phyloP scores from a whole-genome alignment of 1,140 invertebrate species.

The Drosophila simulans region DNA sequence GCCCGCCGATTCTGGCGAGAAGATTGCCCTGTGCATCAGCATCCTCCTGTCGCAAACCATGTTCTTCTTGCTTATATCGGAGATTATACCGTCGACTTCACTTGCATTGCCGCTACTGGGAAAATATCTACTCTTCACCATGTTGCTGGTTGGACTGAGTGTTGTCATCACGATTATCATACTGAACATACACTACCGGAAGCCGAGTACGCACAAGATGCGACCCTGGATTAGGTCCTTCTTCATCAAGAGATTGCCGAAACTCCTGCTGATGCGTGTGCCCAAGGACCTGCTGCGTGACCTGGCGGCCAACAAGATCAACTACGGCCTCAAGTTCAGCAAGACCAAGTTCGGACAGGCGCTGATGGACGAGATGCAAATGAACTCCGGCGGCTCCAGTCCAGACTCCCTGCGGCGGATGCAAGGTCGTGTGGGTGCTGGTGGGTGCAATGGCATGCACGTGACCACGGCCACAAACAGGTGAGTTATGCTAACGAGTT shows the following conservation, averaged over 20 bases:
- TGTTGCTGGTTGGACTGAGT: constrained; percentile 98
- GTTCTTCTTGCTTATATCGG: constrained; percentile 99
- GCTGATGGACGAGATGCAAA: constrained; percentile 88
- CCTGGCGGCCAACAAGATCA: constrained; percentile 91
- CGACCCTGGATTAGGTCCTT: constrained; percentile 94
- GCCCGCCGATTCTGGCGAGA: constrained; percentile 99
- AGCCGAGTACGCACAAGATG: constrained; percentile 99
- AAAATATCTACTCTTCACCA: constrained; percentile 99
- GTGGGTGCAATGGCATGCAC: constrained; percentile 92
- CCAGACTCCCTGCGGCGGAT: constrained; percentile 89
- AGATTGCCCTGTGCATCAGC: constrained; percentile 99
- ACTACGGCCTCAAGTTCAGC: constrained; percentile 86
- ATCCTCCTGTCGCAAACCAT: constrained; percentile 99
- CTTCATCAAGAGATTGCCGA: constrained; percentile 94
- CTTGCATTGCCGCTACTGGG: constrained; percentile 97
- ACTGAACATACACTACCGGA: constrained; percentile 99
- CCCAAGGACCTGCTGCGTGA: constrained; percentile 92
- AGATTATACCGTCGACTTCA: constrained; percentile 99
- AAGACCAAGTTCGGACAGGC: constrained; percentile 90
- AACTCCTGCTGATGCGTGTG: constrained; percentile 93
- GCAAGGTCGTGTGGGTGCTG: constrained; percentile 88
- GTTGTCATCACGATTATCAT: constrained; percentile 99
- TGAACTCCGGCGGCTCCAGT: constrained; percentile 89
- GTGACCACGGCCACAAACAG: constrained; percentile 89
- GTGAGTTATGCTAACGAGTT: constrained; percentile 75